Base-by-base conservation (phyloP, 1,140 invertebrate species). In the Gryon sp. region DNA sequence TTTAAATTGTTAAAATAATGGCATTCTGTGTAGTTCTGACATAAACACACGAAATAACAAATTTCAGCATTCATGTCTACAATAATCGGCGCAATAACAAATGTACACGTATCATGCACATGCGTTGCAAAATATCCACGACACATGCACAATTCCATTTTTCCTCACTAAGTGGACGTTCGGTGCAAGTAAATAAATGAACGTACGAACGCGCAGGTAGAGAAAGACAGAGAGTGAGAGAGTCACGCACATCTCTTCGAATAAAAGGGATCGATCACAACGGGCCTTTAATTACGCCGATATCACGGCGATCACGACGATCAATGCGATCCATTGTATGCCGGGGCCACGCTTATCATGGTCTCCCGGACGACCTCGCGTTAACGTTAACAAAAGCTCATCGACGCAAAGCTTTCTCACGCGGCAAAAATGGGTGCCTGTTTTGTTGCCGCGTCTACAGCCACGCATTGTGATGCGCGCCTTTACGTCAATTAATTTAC, bases 261-360 rank as follows among this genome's bases (percentile, higher is more conserved):
- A 80, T 76, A 69, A 80, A n/a, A 83, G 78, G 80, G 65, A 52
- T 76, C 68, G 70, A 66, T 78, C 80, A 86, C 84, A 86, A 87
- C 83, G 80, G 83, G 50, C 76, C 82, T 86, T 86, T 87, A 87
- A 87, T 87, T 87, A 85, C 83, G 79, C 80, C 81, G 84, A 87
- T 87, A 87, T 87, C 86, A 86, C 83, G 85, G 83, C 86, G 83
- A 87, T 86, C 86, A 86, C 84, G 80, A 69, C 80, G 83, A 83
- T 87, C 84, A 86, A 87, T 86, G 81, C 78, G 63, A 72, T 43
- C 78, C 76, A 87, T 87, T 87, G 81, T 87, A 66, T 59, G 52
- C 16, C n/a, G 41, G 59, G 53, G 63, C 60, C 34, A 59, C 59
- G 74, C 62, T 78, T 76, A 76, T 66, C 75, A 57, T 50, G 76